Conservation (phyloP, 2,797 vertebrate species). For the Monodelphis domestica region DNA sequence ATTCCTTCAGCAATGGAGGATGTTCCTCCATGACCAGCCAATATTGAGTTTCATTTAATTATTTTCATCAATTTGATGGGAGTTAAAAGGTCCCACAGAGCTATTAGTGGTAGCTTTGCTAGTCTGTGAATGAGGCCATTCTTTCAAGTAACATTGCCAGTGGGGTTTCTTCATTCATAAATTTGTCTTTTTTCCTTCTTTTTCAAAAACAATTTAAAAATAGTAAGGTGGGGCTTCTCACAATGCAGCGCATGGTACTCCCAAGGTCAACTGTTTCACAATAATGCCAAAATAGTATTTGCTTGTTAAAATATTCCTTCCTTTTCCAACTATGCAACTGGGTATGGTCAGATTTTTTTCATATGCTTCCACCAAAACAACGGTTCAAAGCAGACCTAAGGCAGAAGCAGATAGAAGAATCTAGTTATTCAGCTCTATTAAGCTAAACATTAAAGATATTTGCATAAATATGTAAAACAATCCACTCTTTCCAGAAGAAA, state of each 20-base stretch:
- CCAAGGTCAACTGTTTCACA: neutral
- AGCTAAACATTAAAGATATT: too few relatives aligned
- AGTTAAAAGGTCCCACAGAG: neutral
- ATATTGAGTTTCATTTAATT: neutral
- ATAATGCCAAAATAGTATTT: neutral
- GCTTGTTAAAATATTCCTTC: neutral
- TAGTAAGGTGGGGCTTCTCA: neutral
- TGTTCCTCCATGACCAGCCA: neutral
- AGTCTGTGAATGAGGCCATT: neutral
- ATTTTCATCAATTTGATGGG: neutral
- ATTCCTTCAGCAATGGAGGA: neutral
- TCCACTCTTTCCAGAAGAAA: too few relatives aligned
- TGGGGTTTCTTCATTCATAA: neutral
- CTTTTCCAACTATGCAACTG: neutral
- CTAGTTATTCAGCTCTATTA: too few relatives aligned
- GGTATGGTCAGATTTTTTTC: neutral
- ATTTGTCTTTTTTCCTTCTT: neutral
- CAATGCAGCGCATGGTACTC: neutral
- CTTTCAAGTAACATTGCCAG: neutral
- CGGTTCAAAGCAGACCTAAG: neutral
- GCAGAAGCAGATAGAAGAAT: neutral
- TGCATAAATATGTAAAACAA: neutral
- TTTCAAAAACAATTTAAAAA: too few relatives aligned
- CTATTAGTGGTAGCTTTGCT: neutral
- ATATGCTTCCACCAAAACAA: neutral